These are phyloP conservation scores for Ecdyonurus torrentis DNA, from an alignment of 2,888 invertebrate genomes.

Conservation along the genomic window DNA sequence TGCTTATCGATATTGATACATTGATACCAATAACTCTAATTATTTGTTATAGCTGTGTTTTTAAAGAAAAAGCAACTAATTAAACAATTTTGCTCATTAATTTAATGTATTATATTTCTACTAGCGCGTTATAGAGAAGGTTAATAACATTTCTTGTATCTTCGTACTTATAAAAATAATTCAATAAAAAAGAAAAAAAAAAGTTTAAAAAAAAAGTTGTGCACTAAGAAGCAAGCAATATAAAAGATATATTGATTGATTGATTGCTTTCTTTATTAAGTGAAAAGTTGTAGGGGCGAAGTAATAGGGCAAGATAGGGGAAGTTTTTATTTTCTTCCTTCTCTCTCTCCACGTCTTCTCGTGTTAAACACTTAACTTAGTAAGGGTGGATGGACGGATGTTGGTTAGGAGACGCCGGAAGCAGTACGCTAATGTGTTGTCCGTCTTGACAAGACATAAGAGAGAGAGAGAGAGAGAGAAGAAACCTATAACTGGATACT, in stretches of 20 bases:
- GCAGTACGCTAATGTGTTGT: neutral
- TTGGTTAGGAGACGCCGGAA: neutral
- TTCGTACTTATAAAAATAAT: too few species aligned
- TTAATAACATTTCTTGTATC: too few species aligned
- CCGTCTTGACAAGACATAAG: neutral
- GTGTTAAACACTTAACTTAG: neutral
- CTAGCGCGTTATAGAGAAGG: too few species aligned
- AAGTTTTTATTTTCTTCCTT: too few species aligned
- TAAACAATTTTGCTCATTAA: too few species aligned
- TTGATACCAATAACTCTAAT: too few species aligned
- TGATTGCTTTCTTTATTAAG: neutral
- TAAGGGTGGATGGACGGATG: neutral
- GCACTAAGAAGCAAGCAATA: neutral
- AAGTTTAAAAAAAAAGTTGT: neutral
- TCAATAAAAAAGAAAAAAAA: neutral
- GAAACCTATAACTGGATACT: too few species aligned
- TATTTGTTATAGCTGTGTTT: too few species aligned
- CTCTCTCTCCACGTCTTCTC: too few species aligned
- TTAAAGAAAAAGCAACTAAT: too few species aligned
- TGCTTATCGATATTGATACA: too few species aligned
- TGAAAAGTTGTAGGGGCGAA: neutral
- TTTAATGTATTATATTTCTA: too few species aligned
- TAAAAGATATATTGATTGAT: neutral
- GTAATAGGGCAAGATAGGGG: neutral
- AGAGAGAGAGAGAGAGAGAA: neutral